A percentile compares a stretch with the other conserved stretches of the same genome.
These are phyloP conservation scores for Hyperoplus immaculatus DNA, from an alignment of 2,797 vertebrate species.

Conservation along the genomic window DNA sequence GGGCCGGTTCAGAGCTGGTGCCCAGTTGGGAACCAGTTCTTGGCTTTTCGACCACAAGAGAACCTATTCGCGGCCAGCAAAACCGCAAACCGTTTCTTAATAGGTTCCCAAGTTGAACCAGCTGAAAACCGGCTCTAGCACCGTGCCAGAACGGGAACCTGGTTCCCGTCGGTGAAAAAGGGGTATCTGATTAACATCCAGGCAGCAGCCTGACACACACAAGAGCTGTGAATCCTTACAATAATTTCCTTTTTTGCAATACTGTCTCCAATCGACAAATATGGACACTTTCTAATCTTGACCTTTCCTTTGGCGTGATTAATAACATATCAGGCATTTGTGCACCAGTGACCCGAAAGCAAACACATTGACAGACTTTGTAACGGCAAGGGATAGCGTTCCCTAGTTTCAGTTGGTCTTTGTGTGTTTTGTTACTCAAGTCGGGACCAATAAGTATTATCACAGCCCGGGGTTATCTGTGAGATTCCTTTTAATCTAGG, in stretches of 20 bases:
- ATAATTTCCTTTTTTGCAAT: slow-evolving; percentile 19
- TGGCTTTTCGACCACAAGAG: too few relatives aligned
- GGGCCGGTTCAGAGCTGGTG: too few relatives aligned
- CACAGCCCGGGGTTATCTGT: background rate
- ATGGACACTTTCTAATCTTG: background rate
- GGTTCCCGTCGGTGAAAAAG: too few relatives aligned
- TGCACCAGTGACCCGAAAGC: background rate
- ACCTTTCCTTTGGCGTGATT: slow-evolving; percentile 7
- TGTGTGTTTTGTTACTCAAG: background rate
- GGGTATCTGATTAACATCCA: background rate
- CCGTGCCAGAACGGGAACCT: too few relatives aligned
- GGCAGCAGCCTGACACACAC: background rate
- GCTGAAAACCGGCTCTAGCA: too few relatives aligned
- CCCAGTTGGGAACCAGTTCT: too few relatives aligned
- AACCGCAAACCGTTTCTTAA: too few relatives aligned
- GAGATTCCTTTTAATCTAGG: background rate
- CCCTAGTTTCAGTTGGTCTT: background rate
- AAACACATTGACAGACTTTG: background rate
- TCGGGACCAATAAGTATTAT: background rate
- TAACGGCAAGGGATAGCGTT: background rate
- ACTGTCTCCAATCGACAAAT: background rate
- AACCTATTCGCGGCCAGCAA: too few relatives aligned
- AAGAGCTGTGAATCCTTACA: slow-evolving; percentile 3
- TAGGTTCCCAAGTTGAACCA: too few relatives aligned
- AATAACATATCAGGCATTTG: slow-evolving; percentile 16